phyloP scores from a whole-genome alignment of 2,888 invertebrate species.

The Heterodera filipjevi region DNA sequence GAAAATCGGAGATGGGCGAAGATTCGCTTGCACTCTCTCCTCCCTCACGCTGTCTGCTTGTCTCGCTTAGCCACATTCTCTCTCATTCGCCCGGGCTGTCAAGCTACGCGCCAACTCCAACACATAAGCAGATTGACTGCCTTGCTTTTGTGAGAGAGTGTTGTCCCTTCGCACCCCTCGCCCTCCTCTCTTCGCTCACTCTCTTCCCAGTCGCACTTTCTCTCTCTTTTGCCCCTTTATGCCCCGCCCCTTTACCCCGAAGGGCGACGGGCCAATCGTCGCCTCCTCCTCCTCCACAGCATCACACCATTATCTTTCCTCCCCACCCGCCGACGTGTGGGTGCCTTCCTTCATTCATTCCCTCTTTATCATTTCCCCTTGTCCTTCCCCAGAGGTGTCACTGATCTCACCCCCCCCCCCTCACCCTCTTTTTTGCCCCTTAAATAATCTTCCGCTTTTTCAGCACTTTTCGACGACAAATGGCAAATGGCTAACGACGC shows the following conservation, averaged over 20 bases:
- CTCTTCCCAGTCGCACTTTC: neutral
- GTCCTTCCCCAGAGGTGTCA: neutral
- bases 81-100: constrained; percentile 14
- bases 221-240: neutral
- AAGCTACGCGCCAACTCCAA: constrained; percentile 20
- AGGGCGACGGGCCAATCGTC: constrained; percentile 24
- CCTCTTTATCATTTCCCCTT: neutral
- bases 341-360: constrained; percentile 17
- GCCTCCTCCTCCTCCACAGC: constrained; percentile 3
- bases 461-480: neutral
- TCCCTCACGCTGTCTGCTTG: neutral
- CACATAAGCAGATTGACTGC: constrained; percentile 30
- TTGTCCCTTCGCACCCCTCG: neutral
- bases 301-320: constrained; percentile 7
- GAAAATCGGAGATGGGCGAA: constrained; percentile 8
- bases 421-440: neutral
- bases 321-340: neutral
- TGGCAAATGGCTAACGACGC: constrained; percentile 25
- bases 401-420: neutral
- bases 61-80: neutral
- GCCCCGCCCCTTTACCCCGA: constrained; percentile 14
- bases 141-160: constrained; percentile 1
- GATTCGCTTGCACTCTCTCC: neutral
- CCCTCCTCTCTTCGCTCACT: neutral
- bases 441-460: constrained; percentile 6